Evolutionary conservation across 2,797 vertebrate species (phyloP).

Genomic region (Paratrypauchen microcephalus): DNA sequence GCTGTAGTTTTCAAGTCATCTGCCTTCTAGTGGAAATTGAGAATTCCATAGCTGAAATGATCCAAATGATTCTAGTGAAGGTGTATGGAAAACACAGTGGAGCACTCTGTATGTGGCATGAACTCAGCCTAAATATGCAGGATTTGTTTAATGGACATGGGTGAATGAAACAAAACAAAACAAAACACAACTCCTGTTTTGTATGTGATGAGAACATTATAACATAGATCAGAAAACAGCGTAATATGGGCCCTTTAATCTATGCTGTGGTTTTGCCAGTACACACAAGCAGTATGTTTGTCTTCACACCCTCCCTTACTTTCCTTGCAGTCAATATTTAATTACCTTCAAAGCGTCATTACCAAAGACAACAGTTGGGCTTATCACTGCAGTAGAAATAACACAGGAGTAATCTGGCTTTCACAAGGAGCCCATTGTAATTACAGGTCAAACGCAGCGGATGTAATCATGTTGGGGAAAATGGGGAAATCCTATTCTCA

Average conservation of each 20-base stretch:
- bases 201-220: too few species aligned
- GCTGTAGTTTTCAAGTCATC: too few species aligned
- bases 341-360: constrained; percentile 29
- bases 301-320: constrained; percentile 19
- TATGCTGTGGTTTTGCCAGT: neutral
- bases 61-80: too few species aligned
- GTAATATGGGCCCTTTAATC: neutral
- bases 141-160: too few species aligned
- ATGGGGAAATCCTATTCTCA: constrained; percentile 37
- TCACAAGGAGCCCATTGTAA: constrained; percentile 43
- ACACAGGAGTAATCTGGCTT: constrained; percentile 27
- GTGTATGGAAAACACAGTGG: too few species aligned
- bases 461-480: constrained; percentile 15
- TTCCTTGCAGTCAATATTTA: constrained; percentile 31
- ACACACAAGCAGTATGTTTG: constrained; percentile 22
- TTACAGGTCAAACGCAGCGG: constrained; percentile 31
- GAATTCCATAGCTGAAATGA: too few species aligned
- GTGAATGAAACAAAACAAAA: too few species aligned
- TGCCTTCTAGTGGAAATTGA: too few species aligned
- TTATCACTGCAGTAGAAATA: constrained; percentile 41
- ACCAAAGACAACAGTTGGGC: constrained; percentile 34
- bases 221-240: too few species aligned
- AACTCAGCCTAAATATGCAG: too few species aligned
- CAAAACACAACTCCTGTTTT: too few species aligned
- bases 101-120: too few species aligned